A percentile compares a stretch with the other conserved stretches of the same genome.
Conservation (phyloP, 2,113 vertebrate species). For the Falcunculus frontatus region DNA sequence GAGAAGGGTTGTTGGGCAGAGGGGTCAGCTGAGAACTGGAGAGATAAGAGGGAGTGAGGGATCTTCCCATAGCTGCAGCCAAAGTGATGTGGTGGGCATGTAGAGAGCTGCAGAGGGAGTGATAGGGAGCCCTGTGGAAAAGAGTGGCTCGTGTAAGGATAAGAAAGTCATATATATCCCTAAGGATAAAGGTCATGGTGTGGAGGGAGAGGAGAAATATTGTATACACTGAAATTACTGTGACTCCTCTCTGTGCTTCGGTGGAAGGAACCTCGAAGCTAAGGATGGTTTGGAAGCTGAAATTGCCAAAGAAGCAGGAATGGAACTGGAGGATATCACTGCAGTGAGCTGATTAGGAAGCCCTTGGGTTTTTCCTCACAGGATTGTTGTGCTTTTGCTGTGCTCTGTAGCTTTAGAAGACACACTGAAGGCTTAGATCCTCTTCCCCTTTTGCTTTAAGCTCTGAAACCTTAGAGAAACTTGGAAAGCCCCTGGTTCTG, state of each 20-base stretch:
- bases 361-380: neutral
- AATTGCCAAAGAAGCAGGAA: neutral
- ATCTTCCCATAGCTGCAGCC: neutral
- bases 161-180: neutral
- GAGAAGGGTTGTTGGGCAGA: neutral
- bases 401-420: neutral
- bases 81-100: fast-evolving
- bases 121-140: neutral
- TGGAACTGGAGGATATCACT: neutral
- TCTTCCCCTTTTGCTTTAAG: neutral
- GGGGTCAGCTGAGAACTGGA: neutral
- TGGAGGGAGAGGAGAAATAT: neutral
- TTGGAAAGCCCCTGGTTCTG: neutral
- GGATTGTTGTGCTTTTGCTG: neutral
- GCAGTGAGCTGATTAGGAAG: neutral
- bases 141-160: neutral
- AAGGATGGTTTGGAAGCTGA: neutral
- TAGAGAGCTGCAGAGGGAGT: neutral
- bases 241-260: fast-evolving
- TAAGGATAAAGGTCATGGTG: fast-evolving
- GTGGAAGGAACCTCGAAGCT: neutral
- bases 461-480: neutral
- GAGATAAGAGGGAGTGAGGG: neutral
- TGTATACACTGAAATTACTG: neutral
- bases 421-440: neutral